Percentiles rank a stretch among this genome's conserved stretches.
These are phyloP conservation scores for Sebastes aleutianus DNA, from an alignment of 2,797 vertebrate genomes.

Conservation along the genomic window DNA sequence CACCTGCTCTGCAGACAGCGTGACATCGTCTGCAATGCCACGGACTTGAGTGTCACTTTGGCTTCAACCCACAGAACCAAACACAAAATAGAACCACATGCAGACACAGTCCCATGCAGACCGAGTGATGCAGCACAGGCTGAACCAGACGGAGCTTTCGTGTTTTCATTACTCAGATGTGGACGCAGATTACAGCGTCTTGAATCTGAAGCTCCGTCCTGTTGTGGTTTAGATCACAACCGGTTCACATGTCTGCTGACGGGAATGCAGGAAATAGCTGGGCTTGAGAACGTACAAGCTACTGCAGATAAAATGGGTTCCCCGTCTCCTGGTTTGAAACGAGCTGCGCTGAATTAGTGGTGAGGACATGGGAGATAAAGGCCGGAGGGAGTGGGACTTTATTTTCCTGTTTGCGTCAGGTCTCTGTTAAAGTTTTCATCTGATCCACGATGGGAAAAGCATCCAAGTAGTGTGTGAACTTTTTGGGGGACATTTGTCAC, in stretches of 20 bases:
- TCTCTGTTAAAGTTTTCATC: neutral
- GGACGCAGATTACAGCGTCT: conserved; percentile 49
- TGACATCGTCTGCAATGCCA: conserved; percentile 15
- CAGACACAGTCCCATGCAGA: neutral
- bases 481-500: neutral
- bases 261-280: conserved; percentile 60
- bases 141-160: neutral
- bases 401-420: conserved; percentile 20
- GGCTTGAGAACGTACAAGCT: conserved; percentile 39
- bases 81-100: neutral
- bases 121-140: conserved; percentile 26
- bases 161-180: conserved; percentile 56
- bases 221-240: conserved; percentile 38
- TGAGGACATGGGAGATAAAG: conserved; percentile 32
- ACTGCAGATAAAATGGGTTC: conserved; percentile 32
- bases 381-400: neutral
- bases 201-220: conserved; percentile 8
- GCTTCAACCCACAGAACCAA: conserved; percentile 12
- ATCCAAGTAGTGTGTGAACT: neutral
- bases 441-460: conserved; percentile 3
- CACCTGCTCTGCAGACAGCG: conserved; percentile 6
- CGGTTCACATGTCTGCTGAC: conserved; percentile 39
- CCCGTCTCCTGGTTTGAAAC: neutral
- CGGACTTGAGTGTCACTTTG: conserved; percentile 40
- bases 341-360: conserved; percentile 6